A percentile compares a stretch with the other conserved stretches of the same genome.
Conservation (phyloP, 2,113 vertebrate genomes). For the Tychaedon coryphoeus region DNA sequence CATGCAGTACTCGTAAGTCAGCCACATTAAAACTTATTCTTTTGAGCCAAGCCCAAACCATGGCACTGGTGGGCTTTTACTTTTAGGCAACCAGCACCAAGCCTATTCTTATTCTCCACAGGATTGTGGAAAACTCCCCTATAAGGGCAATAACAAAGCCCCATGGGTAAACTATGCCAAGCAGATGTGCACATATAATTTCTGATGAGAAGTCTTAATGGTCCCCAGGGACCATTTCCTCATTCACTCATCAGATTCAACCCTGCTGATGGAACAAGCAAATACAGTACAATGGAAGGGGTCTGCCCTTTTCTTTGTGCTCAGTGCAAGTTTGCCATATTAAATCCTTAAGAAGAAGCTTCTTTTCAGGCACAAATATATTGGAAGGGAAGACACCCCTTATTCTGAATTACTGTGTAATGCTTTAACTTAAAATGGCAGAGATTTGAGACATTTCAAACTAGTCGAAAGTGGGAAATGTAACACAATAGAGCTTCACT, state of each 20-base stretch:
- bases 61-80: neutral
- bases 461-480: neutral
- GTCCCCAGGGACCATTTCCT: neutral
- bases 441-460: neutral
- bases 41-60: neutral
- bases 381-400: neutral
- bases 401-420: neutral
- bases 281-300: neutral
- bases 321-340: neutral
- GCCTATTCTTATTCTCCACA: neutral
- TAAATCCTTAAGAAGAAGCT: neutral
- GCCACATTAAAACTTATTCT: neutral
- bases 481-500: neutral
- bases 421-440: neutral
- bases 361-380: neutral
- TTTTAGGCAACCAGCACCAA: neutral
- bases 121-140: neutral
- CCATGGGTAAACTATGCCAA: neutral
- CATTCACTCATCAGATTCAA: neutral
- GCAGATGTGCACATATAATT: neutral
- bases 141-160: neutral
- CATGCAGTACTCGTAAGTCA: neutral
- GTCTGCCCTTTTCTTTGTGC: neutral
- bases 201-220: neutral
- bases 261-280: neutral